A percentile compares a stretch with the other conserved stretches of the same genome.
phyloP scores from a whole-genome alignment of 2,797 vertebrate genomes.

The Melanotaenia parkinsoni region DNA sequence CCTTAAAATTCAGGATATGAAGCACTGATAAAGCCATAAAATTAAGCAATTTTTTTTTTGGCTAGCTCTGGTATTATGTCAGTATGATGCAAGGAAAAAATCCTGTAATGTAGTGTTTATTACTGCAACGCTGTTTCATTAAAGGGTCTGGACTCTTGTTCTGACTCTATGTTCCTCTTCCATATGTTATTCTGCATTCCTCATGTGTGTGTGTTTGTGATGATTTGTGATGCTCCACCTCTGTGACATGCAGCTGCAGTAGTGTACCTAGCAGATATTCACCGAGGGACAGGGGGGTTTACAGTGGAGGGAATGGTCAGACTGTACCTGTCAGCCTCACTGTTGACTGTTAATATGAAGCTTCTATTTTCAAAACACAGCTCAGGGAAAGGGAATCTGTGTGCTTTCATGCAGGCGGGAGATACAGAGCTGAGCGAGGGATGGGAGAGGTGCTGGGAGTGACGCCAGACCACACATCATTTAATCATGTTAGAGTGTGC shows the following conservation, averaged over 20 bases:
- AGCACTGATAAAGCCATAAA: neutral
- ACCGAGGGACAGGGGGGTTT: slow-evolving; percentile 2
- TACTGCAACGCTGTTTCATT: slow-evolving; percentile 1
- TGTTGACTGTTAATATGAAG: slow-evolving; percentile 79
- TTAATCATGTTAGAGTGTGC: slow-evolving; percentile 82
- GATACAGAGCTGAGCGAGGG: slow-evolving; percentile 60
- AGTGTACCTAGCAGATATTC: slow-evolving; percentile 34
- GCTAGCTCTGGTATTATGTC: neutral
- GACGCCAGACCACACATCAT: slow-evolving; percentile 81
- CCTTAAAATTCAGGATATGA: neutral
- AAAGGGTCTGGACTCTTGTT: slow-evolving; percentile 6
- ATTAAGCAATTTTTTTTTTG: neutral
- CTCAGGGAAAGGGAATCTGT: slow-evolving; percentile 68
- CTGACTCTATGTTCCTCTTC: slow-evolving; percentile 5
- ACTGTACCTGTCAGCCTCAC: slow-evolving; percentile 71
- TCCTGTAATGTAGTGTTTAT: neutral
- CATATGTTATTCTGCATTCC: slow-evolving; percentile 57
- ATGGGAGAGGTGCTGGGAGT: slow-evolving; percentile 77
- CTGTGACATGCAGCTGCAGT: slow-evolving; percentile 44
- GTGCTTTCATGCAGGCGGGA: slow-evolving; percentile 53
- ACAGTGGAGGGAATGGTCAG: slow-evolving; percentile 50
- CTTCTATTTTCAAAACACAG: slow-evolving; percentile 78
- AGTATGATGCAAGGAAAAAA: neutral
- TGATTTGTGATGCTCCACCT: slow-evolving; percentile 54
- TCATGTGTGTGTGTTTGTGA: slow-evolving; percentile 50